Evolutionary conservation across 23 tunicate genomes (phyloP).

Genomic region (Diplosoma virens): DNA sequence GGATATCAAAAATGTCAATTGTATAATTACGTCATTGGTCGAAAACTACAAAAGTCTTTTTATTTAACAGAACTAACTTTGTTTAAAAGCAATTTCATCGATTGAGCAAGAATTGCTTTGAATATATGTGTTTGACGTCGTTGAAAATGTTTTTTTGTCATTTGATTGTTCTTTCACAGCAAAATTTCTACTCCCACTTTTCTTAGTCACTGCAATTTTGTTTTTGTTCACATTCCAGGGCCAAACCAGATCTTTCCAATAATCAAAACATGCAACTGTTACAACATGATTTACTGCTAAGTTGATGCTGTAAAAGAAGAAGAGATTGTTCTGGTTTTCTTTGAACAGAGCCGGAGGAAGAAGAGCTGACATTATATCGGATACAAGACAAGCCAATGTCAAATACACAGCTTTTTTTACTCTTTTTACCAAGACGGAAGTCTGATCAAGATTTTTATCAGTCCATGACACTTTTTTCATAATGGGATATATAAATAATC

Average conservation of each 20-base stretch:
- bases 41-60: too few species aligned
- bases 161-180: too few species aligned
- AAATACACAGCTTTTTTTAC: constrained; percentile 49
- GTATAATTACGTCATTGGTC: too few species aligned
- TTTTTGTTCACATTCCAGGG: too few species aligned
- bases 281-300: constrained; percentile 33
- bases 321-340: not conserved
- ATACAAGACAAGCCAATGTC: constrained; percentile 25
- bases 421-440: not conserved
- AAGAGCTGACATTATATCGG: constrained; percentile 46
- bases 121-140: too few species aligned
- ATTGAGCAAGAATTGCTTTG: too few species aligned
- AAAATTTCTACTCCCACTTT: too few species aligned
- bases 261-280: constrained; percentile 50
- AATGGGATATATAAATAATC: constrained; percentile 55
- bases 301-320: constrained; percentile 23
- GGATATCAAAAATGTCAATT: too few species aligned
- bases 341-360: not conserved
- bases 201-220: too few species aligned
- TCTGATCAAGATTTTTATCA: not conserved
- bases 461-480: constrained; percentile 21
- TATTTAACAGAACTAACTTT: too few species aligned
- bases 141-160: too few species aligned
- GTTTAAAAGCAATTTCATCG: too few species aligned
- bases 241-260: constrained; percentile 46